Evolutionary conservation across 1,140 invertebrate genomes (phyloP).

Genomic region (Cydia fagiglandana): DNA sequence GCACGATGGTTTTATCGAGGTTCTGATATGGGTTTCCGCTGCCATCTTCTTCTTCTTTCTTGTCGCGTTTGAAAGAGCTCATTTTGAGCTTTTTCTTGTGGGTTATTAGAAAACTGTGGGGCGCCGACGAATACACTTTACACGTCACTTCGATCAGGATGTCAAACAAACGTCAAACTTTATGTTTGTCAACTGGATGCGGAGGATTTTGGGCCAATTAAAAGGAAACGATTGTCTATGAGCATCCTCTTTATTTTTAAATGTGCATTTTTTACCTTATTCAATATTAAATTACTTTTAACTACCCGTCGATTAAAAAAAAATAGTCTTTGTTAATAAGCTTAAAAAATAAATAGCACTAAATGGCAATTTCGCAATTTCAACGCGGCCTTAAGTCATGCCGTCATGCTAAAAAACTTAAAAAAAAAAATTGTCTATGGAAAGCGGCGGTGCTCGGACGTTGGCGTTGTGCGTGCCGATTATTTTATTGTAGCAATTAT

Average conservation of each 20-base stretch:
- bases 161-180: slow-evolving; percentile 2
- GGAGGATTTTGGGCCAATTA: too few species aligned
- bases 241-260: too few species aligned
- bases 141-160: slow-evolving; percentile 50
- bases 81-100: slow-evolving; percentile 69
- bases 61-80: slow-evolving; percentile 72
- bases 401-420: not conserved
- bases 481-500: not conserved
- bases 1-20: slow-evolving; percentile 96
- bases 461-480: not conserved
- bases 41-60: slow-evolving; percentile 78
- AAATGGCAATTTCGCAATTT: too few species aligned
- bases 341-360: too few species aligned
- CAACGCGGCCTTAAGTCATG: not conserved
- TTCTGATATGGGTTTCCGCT: slow-evolving; percentile 94
- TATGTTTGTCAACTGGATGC: too few species aligned
- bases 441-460: slow-evolving; percentile 4
- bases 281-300: too few species aligned
- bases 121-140: slow-evolving; percentile 72
- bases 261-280: too few species aligned
- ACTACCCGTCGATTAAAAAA: too few species aligned
- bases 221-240: too few species aligned
- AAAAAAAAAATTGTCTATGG: not conserved
- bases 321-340: too few species aligned
- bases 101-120: slow-evolving; percentile 60